phyloP scores from a whole-genome alignment of 2,888 invertebrate genomes.

The Lordiphosa andalusiaca region DNA sequence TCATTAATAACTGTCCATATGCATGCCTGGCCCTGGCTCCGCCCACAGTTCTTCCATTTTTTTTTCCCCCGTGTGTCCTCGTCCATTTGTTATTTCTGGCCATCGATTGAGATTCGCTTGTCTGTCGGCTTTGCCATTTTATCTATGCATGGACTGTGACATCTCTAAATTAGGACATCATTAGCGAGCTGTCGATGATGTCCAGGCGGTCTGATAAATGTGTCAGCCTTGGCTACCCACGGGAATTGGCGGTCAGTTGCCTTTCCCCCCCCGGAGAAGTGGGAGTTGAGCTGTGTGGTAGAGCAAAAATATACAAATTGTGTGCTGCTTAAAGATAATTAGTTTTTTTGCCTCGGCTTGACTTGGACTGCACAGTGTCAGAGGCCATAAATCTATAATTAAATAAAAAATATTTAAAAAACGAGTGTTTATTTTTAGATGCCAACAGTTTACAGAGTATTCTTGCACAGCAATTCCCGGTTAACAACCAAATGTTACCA shows the following conservation, averaged over 20 bases:
- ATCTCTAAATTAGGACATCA: constrained; percentile 75
- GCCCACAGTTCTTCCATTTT: constrained; percentile 9
- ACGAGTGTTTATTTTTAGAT: too few relatives aligned
- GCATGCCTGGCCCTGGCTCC: constrained; percentile 25
- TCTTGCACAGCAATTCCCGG: too few relatives aligned
- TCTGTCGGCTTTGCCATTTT: constrained; percentile 30
- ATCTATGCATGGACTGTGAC: constrained; percentile 62
- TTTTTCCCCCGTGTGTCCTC: background rate
- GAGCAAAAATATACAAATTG: constrained; percentile 22
- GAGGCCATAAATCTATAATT: too few relatives aligned
- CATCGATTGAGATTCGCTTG: constrained; percentile 56
- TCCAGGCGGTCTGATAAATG: constrained; percentile 67
- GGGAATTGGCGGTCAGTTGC: constrained; percentile 26
- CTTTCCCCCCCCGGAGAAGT: background rate
- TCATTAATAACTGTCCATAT: constrained; percentile 75
- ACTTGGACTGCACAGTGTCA: background rate
- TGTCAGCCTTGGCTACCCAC: constrained; percentile 18
- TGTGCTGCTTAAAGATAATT: constrained; percentile 35
- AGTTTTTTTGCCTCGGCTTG: constrained; percentile 21
- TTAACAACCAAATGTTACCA: too few relatives aligned
- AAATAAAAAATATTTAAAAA: too few relatives aligned
- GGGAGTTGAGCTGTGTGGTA: constrained; percentile 13
- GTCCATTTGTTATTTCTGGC: constrained; percentile 58
- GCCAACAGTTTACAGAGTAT: too few relatives aligned
- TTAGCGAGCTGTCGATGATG: constrained; percentile 75